These are phyloP conservation scores for Hyles lineata DNA, from an alignment of 2,888 invertebrate species.

Conservation along the genomic window DNA sequence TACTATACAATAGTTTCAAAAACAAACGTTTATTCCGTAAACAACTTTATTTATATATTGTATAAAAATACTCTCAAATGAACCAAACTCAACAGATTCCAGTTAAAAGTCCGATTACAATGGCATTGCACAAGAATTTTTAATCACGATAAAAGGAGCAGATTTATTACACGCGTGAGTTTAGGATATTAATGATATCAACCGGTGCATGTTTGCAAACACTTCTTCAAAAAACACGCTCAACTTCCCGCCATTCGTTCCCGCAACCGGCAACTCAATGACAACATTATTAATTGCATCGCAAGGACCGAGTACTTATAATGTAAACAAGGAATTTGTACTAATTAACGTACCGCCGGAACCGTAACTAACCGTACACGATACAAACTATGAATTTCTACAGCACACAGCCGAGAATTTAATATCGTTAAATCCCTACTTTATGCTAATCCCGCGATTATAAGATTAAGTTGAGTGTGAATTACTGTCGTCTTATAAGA, in stretches of 20 bases:
- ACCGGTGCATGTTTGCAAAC: slow-evolving; percentile 31
- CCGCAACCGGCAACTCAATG: slow-evolving; percentile 15
- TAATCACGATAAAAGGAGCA: slow-evolving; percentile 52
- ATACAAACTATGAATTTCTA: slow-evolving; percentile 54
- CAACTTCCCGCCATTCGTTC: slow-evolving; percentile 9
- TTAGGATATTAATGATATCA: slow-evolving; percentile 46
- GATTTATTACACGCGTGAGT: slow-evolving; percentile 36
- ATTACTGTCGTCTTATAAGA: slow-evolving; percentile 59
- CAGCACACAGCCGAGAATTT: slow-evolving; percentile 51
- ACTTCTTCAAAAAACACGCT: slow-evolving; percentile 15
- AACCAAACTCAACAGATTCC: neutral
- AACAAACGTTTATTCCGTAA: neutral
- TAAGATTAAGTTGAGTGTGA: slow-evolving; percentile 68
- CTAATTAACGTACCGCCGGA: slow-evolving; percentile 41
- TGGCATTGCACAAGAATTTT: slow-evolving; percentile 42
- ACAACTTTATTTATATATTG: neutral
- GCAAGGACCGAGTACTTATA: slow-evolving; percentile 14
- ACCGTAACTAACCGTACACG: slow-evolving; percentile 43
- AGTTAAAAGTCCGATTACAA: neutral
- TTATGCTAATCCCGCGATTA: slow-evolving; percentile 68
- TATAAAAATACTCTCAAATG: neutral
- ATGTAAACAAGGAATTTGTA: slow-evolving; percentile 45
- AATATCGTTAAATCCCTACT: slow-evolving; percentile 49
- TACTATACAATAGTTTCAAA: no score
- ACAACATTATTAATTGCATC: slow-evolving; percentile 28